Base-by-base conservation (phyloP, 2,797 vertebrate genomes). In the Aulostomus chinensis region DNA sequence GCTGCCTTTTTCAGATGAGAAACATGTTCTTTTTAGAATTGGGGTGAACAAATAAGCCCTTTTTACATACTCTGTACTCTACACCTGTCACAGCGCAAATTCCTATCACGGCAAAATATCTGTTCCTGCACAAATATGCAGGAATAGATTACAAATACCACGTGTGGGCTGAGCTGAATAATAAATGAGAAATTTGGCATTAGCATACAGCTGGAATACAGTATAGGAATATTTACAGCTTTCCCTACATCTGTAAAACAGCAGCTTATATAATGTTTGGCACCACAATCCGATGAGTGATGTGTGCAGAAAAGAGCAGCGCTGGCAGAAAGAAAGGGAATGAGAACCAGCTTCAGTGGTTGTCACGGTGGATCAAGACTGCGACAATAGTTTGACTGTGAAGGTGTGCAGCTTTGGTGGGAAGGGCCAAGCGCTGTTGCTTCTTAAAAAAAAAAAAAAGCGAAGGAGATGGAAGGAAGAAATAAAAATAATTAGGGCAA, bases 211-310 rank as follows among this genome's bases (percentile, higher is more conserved):
- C 58, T 47, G 46, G 43, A 31, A 43, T 50, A 45, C 40, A 55
- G 41, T 63, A 46, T 36, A 49, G 48, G 58, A 61, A 46, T 68
- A 61, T 57, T 58, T 56, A 54, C 39, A 31, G 51, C n/a, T n/a
- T n/a, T n/a, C 48, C 25, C 29, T 74, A 52, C 70, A 74, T 72
- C 75, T 78, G 71, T 70, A 61, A 63, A 78, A 58, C 68, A 57
- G 65, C 33, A 31, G 58, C 52, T 80, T 73, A 68, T 78, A 62
- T 61, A 81, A 79, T 6, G 13, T 41, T 72, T 75, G 67, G 69
- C 72, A 29, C 9, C 22, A 1, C 14, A 41, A 36, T 28, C 18
- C 7, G 37, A 48, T 0, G 14, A 43, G 46, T 50, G 48, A 63
- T 20, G 42, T 35, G 60, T 6, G 15, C 35, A 66, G 41, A 57